Evolutionary conservation across 2,888 invertebrate genomes (phyloP).

Genomic region (Siphlonurus alternatus): DNA sequence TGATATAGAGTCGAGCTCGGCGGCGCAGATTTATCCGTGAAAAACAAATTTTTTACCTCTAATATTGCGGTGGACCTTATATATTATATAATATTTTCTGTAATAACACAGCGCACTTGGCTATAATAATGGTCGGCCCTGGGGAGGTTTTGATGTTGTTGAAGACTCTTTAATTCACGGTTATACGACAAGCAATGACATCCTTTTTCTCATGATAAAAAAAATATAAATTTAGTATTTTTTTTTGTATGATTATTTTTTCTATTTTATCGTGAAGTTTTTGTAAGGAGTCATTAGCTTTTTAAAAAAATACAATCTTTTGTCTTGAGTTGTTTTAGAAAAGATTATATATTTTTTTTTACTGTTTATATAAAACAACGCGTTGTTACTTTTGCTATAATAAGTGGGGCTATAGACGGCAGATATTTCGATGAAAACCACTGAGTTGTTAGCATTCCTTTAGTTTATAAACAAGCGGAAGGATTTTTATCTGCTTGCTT

Average conservation of each 20-base stretch:
- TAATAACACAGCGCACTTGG: no score
- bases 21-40: no score
- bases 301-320: neutral
- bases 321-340: neutral
- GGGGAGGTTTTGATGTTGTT: no score
- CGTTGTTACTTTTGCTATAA: no score
- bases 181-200: neutral
- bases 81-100: no score
- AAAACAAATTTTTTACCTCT: no score
- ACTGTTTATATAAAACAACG: neutral
- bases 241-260: neutral
- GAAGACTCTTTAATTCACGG: neutral
- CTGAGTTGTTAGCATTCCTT: neutral
- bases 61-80: no score
- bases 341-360: neutral
- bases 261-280: neutral
- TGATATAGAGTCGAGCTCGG: no score
- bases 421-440: neutral
- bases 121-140: no score
- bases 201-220: neutral
- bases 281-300: neutral
- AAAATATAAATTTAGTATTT: neutral
- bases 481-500: neutral
- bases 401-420: no score
- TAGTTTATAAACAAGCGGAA: neutral